Percentiles rank a stretch among this genome's conserved stretches.
Conservation (phyloP, 2,888 invertebrate genomes). For the Pollenia labialis region DNA sequence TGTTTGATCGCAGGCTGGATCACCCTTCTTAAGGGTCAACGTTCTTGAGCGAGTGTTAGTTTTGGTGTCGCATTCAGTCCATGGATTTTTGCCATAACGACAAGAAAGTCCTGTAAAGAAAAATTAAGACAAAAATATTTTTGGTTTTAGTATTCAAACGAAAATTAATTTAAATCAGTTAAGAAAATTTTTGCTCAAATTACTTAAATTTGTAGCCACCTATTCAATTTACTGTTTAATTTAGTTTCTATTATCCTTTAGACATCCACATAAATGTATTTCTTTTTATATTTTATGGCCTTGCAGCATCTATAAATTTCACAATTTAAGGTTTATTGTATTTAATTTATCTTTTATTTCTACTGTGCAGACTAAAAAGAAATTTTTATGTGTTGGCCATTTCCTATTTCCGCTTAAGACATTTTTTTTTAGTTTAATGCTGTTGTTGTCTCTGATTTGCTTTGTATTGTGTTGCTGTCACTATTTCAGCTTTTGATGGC, state of each 20-base stretch:
- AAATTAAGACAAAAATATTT: conserved; percentile 25
- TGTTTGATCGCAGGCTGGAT: conserved; percentile 91
- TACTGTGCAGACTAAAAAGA: not conserved
- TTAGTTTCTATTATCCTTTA: conserved; percentile 7
- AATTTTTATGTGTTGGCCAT: conserved; percentile 65
- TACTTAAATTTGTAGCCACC: not conserved
- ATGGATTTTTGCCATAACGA: conserved; percentile 93
- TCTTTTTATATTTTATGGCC: conserved; percentile 34
- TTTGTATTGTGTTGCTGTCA: conserved; percentile 10
- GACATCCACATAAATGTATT: not conserved
- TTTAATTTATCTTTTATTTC: conserved; percentile 34
- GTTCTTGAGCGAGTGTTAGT: conserved; percentile 92
- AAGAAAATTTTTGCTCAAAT: not conserved
- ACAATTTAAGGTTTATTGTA: conserved; percentile 47
- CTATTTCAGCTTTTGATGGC: conserved; percentile 32
- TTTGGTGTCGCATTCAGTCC: conserved; percentile 94
- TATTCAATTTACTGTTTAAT: not conserved
- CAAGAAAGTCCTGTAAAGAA: conserved; percentile 86
- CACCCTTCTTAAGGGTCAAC: conserved; percentile 93
- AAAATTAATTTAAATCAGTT: conserved; percentile 6
- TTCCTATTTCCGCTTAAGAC: conserved; percentile 63
- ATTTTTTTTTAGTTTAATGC: conserved; percentile 13
- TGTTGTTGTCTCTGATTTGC: conserved; percentile 33
- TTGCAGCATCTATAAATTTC: conserved; percentile 59
- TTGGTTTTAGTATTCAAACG: not conserved